Evolutionary conservation across 2,888 invertebrate species (phyloP).

Genomic region (Diplolepis rosae): DNA sequence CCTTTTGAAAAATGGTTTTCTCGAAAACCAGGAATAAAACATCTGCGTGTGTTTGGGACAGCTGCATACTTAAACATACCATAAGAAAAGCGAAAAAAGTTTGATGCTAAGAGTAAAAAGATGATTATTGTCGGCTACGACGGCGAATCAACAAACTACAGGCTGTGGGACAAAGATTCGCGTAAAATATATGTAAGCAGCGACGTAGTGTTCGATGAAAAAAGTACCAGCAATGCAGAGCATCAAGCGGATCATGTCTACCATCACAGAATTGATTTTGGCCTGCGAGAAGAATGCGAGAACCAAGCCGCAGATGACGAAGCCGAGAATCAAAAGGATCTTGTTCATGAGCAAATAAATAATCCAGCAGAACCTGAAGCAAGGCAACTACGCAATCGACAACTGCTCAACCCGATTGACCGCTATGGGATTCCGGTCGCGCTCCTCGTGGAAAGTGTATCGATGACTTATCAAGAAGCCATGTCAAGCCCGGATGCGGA

Average conservation of each 20-base stretch:
- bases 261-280: too few relatives aligned
- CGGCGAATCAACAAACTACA: slow-evolving; percentile 36
- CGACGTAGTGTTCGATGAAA: too few relatives aligned
- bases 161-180: slow-evolving; percentile 16
- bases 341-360: too few relatives aligned
- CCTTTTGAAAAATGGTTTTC: slow-evolving; percentile 33
- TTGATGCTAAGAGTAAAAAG: slow-evolving; percentile 29
- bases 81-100: slow-evolving; percentile 35
- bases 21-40: slow-evolving; percentile 44
- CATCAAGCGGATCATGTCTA: too few relatives aligned
- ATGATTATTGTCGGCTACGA: slow-evolving; percentile 35
- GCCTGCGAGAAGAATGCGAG: neutral
- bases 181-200: neutral
- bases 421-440: slow-evolving; percentile 17
- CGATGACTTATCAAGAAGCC: neutral
- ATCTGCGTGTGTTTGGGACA: slow-evolving; percentile 54
- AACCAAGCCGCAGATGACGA: neutral
- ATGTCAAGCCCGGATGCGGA: neutral
- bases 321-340: too few relatives aligned
- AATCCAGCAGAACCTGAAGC: neutral
- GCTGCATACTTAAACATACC: slow-evolving; percentile 35
- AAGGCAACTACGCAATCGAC: neutral
- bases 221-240: too few relatives aligned
- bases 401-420: neutral
- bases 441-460: neutral